Evolutionary conservation across 1,140 invertebrate species (phyloP).

Genomic region (Teleopsis dalmanni): DNA sequence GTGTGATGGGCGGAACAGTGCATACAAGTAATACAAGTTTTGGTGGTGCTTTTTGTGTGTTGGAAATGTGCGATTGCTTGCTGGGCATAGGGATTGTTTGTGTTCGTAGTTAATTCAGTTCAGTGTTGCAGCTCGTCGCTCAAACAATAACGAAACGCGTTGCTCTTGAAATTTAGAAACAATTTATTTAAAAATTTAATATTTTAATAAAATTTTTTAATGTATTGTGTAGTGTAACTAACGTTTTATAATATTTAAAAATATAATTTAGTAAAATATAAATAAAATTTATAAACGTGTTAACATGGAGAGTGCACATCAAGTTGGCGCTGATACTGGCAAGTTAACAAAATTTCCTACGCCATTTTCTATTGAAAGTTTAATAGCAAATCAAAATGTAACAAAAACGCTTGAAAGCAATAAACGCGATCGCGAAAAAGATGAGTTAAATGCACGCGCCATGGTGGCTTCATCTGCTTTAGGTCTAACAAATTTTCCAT

Average conservation of each 20-base stretch:
- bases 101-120: too few species aligned
- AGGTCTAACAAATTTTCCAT: conserved; percentile 35
- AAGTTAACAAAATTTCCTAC: conserved; percentile 31
- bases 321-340: neutral
- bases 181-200: neutral
- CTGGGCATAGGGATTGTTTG: too few species aligned
- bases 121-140: neutral
- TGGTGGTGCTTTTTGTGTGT: neutral
- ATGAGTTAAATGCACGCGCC: conserved; percentile 29
- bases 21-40: neutral
- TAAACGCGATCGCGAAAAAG: conserved; percentile 11
- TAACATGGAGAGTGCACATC: conserved; percentile 6
- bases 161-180: too few species aligned
- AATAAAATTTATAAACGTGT: neutral
- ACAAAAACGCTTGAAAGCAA: neutral
- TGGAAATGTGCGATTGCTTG: too few species aligned
- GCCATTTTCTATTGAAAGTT: conserved; percentile 41
- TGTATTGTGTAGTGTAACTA: neutral
- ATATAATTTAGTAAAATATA: conserved; percentile 10
- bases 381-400: conserved; percentile 30
- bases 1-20: conserved; percentile 21
- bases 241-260: conserved; percentile 1
- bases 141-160: too few species aligned
- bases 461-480: conserved; percentile 36
- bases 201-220: neutral